Conservation (phyloP, 2,888 invertebrate species). For the Cephalotes varians region DNA sequence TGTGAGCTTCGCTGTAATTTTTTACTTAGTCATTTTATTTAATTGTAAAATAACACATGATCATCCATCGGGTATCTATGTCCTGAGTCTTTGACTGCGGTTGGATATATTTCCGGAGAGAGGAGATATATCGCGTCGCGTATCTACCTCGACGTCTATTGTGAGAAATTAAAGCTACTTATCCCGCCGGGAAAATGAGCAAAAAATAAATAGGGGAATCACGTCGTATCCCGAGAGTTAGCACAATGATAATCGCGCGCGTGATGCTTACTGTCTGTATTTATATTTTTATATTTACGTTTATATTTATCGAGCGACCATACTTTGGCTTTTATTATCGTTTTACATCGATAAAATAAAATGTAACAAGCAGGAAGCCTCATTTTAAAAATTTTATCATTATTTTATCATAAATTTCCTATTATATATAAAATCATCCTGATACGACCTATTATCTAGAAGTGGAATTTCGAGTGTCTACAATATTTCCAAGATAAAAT, state of each 20-base stretch:
- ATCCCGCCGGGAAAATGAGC: not conserved
- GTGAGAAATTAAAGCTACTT: constrained; percentile 2
- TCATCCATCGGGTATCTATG: not conserved
- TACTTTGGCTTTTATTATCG: constrained; percentile 3
- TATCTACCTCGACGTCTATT: not conserved
- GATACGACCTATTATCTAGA: not conserved
- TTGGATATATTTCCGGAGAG: not conserved
- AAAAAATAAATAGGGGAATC: not conserved
- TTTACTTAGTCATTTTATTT: not conserved
- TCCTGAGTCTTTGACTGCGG: not conserved
- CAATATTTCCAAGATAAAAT: not conserved
- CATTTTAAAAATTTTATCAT: constrained; percentile 18
- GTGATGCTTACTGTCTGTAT: not conserved
- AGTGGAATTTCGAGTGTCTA: not conserved
- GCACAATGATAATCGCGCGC: not conserved
- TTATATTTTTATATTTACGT: not conserved
- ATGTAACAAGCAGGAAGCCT: not conserved
- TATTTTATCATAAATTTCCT: not conserved
- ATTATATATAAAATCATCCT: too few species aligned
- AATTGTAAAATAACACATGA: not conserved
- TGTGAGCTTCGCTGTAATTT: not conserved
- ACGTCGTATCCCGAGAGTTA: not conserved
- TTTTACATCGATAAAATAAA: not conserved
- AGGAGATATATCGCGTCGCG: not conserved
- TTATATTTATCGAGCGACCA: not conserved